Conservation (phyloP, 2,797 vertebrate genomes). For the Enteromius trimaculatus region DNA sequence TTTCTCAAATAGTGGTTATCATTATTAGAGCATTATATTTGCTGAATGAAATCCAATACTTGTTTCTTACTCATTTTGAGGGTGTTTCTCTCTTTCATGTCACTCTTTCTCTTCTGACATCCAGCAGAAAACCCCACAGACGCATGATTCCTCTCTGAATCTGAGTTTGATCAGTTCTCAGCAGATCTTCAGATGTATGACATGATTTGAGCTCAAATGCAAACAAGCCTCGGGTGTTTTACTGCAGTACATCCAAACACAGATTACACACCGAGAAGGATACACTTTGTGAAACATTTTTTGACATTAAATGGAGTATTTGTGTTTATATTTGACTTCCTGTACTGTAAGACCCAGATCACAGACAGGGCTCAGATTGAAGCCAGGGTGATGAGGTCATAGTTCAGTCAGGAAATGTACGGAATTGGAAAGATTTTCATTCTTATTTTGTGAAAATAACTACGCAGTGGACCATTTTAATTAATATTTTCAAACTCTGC, state of each 20-base stretch:
- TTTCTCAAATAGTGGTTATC: not conserved
- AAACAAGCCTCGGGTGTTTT: not conserved
- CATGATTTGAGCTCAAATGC: not conserved
- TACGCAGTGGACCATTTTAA: not conserved
- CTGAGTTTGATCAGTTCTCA: not conserved
- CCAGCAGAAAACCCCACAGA: not conserved
- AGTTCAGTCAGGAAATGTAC: too few relatives aligned
- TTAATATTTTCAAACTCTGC: not conserved
- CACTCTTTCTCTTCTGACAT: not conserved
- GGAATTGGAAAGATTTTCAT: not conserved
- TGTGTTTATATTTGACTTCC: not conserved
- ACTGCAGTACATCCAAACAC: not conserved
- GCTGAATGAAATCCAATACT: not conserved
- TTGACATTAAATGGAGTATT: not conserved
- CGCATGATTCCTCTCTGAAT: not conserved
- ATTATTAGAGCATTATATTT: not conserved
- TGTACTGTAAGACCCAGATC: too few relatives aligned
- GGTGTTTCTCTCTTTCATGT: not conserved
- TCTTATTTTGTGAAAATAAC: not conserved
- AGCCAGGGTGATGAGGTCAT: too few relatives aligned
- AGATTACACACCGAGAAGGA: not conserved
- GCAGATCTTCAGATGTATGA: not conserved
- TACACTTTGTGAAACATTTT: not conserved
- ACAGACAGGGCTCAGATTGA: too few relatives aligned
- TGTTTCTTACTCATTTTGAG: not conserved